Base-by-base conservation (phyloP, 2,888 invertebrate genomes). In the Mimas tiliae region DNA sequence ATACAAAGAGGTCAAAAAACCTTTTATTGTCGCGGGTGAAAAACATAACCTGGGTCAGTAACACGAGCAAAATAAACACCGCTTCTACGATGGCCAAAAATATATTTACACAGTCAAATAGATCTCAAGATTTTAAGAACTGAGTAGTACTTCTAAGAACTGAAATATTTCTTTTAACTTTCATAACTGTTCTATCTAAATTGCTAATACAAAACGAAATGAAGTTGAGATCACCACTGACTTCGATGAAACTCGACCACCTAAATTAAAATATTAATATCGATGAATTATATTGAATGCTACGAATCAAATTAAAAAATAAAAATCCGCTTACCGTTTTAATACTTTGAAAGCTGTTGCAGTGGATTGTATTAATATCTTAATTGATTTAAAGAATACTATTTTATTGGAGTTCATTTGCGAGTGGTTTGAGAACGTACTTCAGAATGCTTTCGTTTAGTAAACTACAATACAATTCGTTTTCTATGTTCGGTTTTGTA, bases 271-370 rank as follows among this genome's bases (percentile, higher is more conserved):
- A 55, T 55, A 55, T 55, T 55, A 55, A 55, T 55, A 38, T 6
- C n/a, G 34, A 55, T 6, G 19, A 38, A 34, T 38, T 16, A 38
- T n/a, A 55, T 16, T 53, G 34, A 53, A 34, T 55, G 55, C 16
- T 19, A 55, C 55, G 34, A 16, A 55, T 55, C 34, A 38, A 38
- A 55, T 55, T 38, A 55, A 34, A 9, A 38, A 55, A 38, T 55
- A 9, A 38, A 55, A 55, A 55, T 55, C 55, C 38, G 55, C 8
- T 55, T 55, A 38, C 38, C 55, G 16, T 19, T 38, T 55, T 55
- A 55, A 55, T 55, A 55, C 55, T 16, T 19, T 55, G 38, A 55
- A 34, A n/a, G 55, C 3, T 55, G 34, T 38, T 55, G 9, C n/a
- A 0, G 6, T 38, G 55, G 34, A 55, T 38, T 55, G 34, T 11